Evolutionary conservation across 1,140 invertebrate genomes (phyloP), one percentile per base, ranked within the genome.

Genomic region (Lepidurus packardi): DNA sequence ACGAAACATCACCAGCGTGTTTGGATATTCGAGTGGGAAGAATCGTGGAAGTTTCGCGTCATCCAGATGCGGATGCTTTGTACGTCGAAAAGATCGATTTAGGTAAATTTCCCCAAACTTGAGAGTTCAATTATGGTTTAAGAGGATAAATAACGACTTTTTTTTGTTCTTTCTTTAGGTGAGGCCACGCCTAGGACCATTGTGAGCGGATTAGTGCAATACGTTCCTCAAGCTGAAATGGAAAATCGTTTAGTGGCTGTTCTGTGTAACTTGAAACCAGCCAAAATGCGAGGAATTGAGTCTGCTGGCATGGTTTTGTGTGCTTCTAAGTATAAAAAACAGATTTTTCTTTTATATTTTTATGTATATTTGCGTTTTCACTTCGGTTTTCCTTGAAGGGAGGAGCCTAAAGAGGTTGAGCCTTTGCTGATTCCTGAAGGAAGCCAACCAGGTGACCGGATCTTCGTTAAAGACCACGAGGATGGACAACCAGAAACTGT

Each of bases 71-170:
- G 34, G 97, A 99, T 86, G 88, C 91, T 73, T 87, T 99, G 0
- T 99, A 98, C 86, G 92, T 99, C 11, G 93, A 98, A 83, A 92
- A 96, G 85, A 95, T 98, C 83, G 93, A 95, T 86, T 82, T 94
- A 76, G 93, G 90, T 84, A 81, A 80, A 47, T 80, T 25, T 74
- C 21, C 25, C 65, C 65, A 42, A 47, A 24, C 6, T 10, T 47
- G 41, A 21, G 2, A 3, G 9, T 53, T 7, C 13, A 41, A 16
- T 75, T 16, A 24, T 45, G 42, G 25, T 73, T n/a, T 78, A n/a
- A 7, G 13, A 7, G 13, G 13, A 80, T 21, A 6, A 16, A 16
- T 42, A 45, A 45, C 8, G n/a, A 7, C 25, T 78, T 24, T 16
- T 10, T 3, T 76, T 43, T 9, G n/a, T 43, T 10, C 13, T 21